Percentiles rank a stretch among this genome's conserved stretches.
Evolutionary conservation across 2,113 vertebrate genomes (phyloP).

Genomic region (Plestiodon gilberti): DNA sequence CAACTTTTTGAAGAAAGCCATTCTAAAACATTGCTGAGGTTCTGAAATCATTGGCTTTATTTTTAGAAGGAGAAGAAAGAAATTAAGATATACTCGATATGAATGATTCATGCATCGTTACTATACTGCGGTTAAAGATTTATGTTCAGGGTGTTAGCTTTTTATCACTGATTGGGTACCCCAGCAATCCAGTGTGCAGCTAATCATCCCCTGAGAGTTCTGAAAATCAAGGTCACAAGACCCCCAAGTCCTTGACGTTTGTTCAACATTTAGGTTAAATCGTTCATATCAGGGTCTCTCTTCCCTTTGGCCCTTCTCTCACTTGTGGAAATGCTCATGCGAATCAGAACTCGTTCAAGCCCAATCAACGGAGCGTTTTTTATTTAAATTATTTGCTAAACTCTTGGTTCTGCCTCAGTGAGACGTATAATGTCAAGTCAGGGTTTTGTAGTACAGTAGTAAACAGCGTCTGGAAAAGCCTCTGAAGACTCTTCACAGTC

Average conservation of each 20-base stretch:
- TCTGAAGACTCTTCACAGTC: no score
- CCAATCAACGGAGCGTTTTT: neutral
- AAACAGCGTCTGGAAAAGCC: neutral
- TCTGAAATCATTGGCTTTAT: conserved; percentile 2
- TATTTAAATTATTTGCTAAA: conserved; percentile 11
- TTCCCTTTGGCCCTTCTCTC: neutral
- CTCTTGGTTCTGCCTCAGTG: neutral
- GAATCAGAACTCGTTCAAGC: neutral
- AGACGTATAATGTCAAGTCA: neutral
- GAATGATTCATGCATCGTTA: conserved; percentile 22
- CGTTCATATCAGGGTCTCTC: conserved; percentile 3
- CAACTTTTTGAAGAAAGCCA: neutral
- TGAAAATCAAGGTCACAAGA: neutral
- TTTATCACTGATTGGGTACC: conserved; percentile 26
- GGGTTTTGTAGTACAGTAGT: neutral
- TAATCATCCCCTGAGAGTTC: conserved; percentile 12
- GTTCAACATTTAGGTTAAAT: neutral
- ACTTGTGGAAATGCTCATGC: neutral
- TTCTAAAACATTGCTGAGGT: neutral
- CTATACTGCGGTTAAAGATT: conserved; percentile 23
- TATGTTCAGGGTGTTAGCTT: neutral
- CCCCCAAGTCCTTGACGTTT: neutral
- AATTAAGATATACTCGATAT: neutral
- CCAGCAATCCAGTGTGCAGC: conserved; percentile 11
- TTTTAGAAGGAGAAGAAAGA: conserved; percentile 29